Percentiles rank a stretch among this genome's conserved stretches.
These are phyloP conservation scores for Graptemys geographica DNA, from an alignment of 2,797 vertebrate species.

Conservation along the genomic window DNA sequence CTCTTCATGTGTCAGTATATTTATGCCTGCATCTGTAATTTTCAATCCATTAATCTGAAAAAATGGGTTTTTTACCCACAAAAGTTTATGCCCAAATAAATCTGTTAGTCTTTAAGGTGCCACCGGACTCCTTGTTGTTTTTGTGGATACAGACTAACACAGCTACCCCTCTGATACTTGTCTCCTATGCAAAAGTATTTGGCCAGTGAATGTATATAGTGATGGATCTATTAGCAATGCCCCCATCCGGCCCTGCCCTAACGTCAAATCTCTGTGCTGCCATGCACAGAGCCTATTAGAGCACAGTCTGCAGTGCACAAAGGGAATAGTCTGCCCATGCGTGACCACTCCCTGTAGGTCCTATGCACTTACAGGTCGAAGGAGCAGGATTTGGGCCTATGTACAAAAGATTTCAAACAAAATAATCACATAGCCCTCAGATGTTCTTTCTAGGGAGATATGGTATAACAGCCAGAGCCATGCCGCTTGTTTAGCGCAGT, in stretches of 20 bases:
- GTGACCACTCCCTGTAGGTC: not conserved
- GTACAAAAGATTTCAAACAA: not conserved
- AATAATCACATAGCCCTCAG: not conserved
- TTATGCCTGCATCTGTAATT: too few species aligned
- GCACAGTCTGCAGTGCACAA: not conserved
- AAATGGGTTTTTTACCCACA: too few species aligned
- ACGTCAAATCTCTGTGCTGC: not conserved
- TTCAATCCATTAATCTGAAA: too few species aligned
- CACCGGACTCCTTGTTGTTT: too few species aligned
- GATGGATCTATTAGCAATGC: not conserved
- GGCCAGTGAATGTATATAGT: not conserved
- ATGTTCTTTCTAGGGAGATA: not conserved
- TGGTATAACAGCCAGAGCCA: not conserved
- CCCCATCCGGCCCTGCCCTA: rapidly evolving
- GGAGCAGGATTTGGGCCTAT: not conserved
- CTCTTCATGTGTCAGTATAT: too few species aligned
- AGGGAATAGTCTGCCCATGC: not conserved
- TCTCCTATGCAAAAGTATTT: too few species aligned
- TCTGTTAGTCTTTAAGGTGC: too few species aligned
- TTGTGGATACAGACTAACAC: too few species aligned
- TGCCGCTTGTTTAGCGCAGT: rapidly evolving
- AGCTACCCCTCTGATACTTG: too few species aligned
- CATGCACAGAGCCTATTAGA: rapidly evolving
- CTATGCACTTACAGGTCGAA: not conserved
- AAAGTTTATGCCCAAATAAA: too few species aligned